Evolutionary conservation across 2,113 vertebrate genomes (phyloP).

Genomic region (Alligator sinensis): DNA sequence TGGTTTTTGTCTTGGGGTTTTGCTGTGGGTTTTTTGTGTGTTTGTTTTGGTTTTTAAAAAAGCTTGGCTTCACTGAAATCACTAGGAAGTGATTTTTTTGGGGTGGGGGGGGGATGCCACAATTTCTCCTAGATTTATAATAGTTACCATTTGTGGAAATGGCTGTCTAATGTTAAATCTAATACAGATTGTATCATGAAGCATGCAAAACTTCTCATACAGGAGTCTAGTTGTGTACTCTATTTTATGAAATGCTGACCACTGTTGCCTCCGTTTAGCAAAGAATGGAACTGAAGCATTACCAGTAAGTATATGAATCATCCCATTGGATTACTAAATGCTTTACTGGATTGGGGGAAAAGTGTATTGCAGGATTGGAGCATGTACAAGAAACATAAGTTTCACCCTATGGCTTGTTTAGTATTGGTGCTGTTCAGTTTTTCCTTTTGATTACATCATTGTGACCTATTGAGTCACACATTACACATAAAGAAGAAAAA

Average conservation of each 20-base stretch:
- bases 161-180: rapidly evolving
- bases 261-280: not conserved
- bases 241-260: rapidly evolving
- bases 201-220: not conserved
- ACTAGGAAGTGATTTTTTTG: no score
- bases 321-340: slow-evolving; percentile 10
- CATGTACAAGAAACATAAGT: slow-evolving; percentile 6
- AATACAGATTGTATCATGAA: rapidly evolving
- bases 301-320: not conserved
- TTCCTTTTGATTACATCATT: not conserved
- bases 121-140: not conserved
- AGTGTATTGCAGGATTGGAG: not conserved
- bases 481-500: not conserved
- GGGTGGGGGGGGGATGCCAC: not conserved
- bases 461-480: not conserved
- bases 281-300: not conserved
- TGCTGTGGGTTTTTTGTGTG: no score
- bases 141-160: not conserved
- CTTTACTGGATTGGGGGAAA: slow-evolving; percentile 42
- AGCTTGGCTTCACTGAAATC: no score
- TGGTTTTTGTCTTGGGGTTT: no score
- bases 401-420: not conserved
- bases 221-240: not conserved
- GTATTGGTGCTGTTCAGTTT: slow-evolving; percentile 14
- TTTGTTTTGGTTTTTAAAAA: no score